Evolutionary conservation across 2,113 vertebrate species (phyloP).

Genomic region (Oostethus manadensis): DNA sequence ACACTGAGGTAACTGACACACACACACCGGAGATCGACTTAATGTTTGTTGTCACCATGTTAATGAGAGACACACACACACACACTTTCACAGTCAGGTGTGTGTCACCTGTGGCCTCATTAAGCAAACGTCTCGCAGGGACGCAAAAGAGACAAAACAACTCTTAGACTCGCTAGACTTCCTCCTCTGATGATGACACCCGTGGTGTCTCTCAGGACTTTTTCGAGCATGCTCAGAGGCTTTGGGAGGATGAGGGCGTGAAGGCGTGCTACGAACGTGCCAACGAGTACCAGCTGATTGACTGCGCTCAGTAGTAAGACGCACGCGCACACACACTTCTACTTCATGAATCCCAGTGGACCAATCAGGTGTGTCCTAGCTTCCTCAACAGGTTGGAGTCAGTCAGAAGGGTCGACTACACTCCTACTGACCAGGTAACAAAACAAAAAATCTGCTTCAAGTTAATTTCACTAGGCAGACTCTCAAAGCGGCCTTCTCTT

Average conservation of each 20-base stretch:
- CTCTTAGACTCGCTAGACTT: neutral
- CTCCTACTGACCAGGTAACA: constrained; percentile 92
- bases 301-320: constrained; percentile 72
- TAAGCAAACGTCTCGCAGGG: constrained; percentile 35
- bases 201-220: constrained; percentile 59
- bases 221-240: constrained; percentile 67
- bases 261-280: constrained; percentile 68
- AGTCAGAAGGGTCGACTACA: constrained; percentile 87
- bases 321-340: neutral
- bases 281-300: constrained; percentile 74
- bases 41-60: constrained; percentile 56
- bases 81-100: neutral
- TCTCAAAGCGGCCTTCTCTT: neutral
- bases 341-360: neutral
- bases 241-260: constrained; percentile 70
- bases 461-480: neutral
- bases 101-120: constrained; percentile 52
- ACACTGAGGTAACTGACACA: constrained; percentile 51
- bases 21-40: constrained; percentile 17
- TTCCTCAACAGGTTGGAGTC: constrained; percentile 91
- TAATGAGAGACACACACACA: constrained; percentile 41
- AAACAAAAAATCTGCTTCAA: neutral
- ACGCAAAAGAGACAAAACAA: constrained; percentile 33
- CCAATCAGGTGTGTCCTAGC: constrained; percentile 60
- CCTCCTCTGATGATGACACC: neutral